Evolutionary conservation across 2,113 vertebrate genomes (phyloP).

Genomic region (Hippocampus abdominalis): DNA sequence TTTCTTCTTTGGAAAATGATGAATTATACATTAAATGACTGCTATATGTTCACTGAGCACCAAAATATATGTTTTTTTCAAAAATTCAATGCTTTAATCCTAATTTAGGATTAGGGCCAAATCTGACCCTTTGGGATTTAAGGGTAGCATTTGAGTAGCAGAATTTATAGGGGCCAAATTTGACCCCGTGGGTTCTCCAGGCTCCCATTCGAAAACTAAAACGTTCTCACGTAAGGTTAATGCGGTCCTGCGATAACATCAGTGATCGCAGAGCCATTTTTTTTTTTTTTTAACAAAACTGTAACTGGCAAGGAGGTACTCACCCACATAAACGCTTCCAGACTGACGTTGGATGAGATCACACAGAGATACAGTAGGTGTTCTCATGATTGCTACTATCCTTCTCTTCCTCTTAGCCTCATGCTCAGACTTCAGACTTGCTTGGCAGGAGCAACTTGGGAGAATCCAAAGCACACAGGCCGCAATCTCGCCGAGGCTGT

Average conservation of each 20-base stretch:
- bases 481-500: constrained; percentile 87
- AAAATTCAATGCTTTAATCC: too few species aligned
- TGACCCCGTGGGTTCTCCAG: too few species aligned
- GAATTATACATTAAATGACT: too few species aligned
- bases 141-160: too few species aligned
- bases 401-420: not conserved
- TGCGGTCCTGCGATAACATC: not conserved
- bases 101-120: too few species aligned
- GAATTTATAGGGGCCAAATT: too few species aligned
- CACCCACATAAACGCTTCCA: constrained; percentile 92
- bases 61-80: too few species aligned
- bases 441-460: constrained; percentile 86
- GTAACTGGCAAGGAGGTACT: constrained; percentile 50
- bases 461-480: constrained; percentile 85
- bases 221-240: not conserved
- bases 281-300: not conserved
- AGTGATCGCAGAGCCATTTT: not conserved
- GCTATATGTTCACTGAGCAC: too few species aligned
- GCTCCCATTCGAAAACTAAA: constrained; percentile 1
- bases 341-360: constrained; percentile 86
- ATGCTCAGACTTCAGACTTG: constrained; percentile 48
- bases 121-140: too few species aligned
- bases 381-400: constrained; percentile 48
- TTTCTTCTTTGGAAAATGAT: too few species aligned
- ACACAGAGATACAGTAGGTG: constrained; percentile 77